phyloP scores from a whole-genome alignment of 2,113 vertebrate genomes.

The Physeter macrocephalus region DNA sequence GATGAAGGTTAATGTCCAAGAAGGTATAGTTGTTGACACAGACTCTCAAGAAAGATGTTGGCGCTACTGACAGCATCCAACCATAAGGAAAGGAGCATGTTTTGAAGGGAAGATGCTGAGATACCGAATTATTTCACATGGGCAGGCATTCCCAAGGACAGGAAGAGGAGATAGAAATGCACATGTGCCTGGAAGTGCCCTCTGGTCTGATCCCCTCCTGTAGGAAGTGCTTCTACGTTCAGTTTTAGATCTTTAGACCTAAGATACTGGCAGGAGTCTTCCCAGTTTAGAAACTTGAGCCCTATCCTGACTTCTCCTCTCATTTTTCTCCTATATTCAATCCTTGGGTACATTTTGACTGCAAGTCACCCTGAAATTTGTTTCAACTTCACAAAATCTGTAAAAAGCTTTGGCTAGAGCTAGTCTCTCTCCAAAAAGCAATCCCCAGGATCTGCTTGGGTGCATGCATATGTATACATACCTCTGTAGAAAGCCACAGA shows the following conservation, averaged over 20 bases:
- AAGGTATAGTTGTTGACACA: neutral
- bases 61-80: neutral
- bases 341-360: neutral
- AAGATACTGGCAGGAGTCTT: neutral
- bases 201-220: neutral
- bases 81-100: neutral
- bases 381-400: neutral
- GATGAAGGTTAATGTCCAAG: neutral
- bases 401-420: neutral
- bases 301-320: neutral
- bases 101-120: neutral
- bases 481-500: neutral
- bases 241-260: neutral
- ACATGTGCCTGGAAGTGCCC: neutral
- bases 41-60: neutral
- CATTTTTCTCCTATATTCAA: neutral
- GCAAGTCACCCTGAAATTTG: neutral
- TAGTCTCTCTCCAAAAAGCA: neutral
- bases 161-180: neutral
- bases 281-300: neutral
- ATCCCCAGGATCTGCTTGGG: neutral
- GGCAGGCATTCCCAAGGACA: neutral
- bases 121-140: neutral
- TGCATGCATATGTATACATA: neutral
- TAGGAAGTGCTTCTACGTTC: neutral